Conservation (phyloP, 2,888 invertebrate species). For the Caradrina kadenii region DNA sequence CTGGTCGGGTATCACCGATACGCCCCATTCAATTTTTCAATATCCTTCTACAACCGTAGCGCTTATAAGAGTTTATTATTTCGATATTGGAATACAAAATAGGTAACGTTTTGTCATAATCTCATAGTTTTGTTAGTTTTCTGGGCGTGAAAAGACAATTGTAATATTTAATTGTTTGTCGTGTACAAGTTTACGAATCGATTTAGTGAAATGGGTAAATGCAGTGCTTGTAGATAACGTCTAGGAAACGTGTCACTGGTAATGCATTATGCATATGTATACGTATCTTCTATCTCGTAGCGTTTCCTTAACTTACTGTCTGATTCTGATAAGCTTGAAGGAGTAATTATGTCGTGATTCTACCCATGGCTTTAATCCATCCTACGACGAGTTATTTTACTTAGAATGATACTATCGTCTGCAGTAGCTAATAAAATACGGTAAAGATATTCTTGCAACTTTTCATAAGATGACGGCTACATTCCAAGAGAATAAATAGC, state of each 20-base stretch:
- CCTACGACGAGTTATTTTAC: neutral
- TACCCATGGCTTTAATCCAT: neutral
- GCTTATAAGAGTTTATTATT: conserved; percentile 56
- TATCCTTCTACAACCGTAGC: conserved; percentile 69
- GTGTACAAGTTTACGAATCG: conserved; percentile 34
- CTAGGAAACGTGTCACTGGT: conserved; percentile 48
- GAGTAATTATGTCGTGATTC: conserved; percentile 22
- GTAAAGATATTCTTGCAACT: neutral
- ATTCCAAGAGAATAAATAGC: too few relatives aligned
- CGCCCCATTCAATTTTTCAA: conserved; percentile 68
- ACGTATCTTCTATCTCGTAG: conserved; percentile 42
- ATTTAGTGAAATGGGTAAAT: conserved; percentile 49
- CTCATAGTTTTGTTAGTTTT: conserved; percentile 17
- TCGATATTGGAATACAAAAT: conserved; percentile 42
- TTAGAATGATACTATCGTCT: neutral
- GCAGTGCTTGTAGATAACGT: conserved; percentile 47
- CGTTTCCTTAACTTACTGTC: conserved; percentile 24
- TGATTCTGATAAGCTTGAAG: conserved; percentile 28
- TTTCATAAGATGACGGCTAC: too few relatives aligned
- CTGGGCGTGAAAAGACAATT: conserved; percentile 3
- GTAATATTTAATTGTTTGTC: conserved; percentile 24
- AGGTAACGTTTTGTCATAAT: conserved; percentile 26
- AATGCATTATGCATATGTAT: conserved; percentile 59
- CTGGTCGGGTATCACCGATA: conserved; percentile 77
- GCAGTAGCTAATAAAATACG: neutral